Evolutionary conservation across 2,888 invertebrate genomes (phyloP), one percentile per base, ranked within the genome.

Genomic region (Epinotia demarniana): DNA sequence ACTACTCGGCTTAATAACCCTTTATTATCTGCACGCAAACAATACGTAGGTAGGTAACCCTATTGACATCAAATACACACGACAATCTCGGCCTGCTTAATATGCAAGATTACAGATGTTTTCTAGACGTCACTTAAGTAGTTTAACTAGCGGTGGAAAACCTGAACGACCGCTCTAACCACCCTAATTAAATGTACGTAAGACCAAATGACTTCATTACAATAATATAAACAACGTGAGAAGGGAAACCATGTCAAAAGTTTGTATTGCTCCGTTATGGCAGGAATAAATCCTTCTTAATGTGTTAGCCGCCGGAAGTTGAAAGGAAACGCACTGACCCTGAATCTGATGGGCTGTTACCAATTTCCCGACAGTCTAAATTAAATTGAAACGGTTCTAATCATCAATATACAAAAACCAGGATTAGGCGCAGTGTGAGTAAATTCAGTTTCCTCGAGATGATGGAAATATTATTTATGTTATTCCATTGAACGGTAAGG

Each of bases 1-100:
- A 78, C 78, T 78, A 77, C 78, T 78, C 75, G 74, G 63, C 77
- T 80, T 81, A 80, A 81, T 80, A 80, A 78, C 79, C 80, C 66
- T 61, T 77, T 71, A 82, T 83, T 82, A 83, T 73, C 78, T 76
- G 75, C 83, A 83, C 80, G 83, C 81, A 69, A 81, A 71, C 78
- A 76, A 77, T 75, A 70, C 63, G 70, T 73, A 49, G 70, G 27
- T 19, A 75, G 66, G 66, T 75, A 71, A 67, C 62, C 72, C 57
- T 67, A 75, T 66, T 75, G 75, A 75, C 71, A 67, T 75, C 61
- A 57, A 67, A 67, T 46, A 62, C 66, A 61, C 49, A 66, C 66
- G 27, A 57, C 72, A 61, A 75, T 75, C 61, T 57, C 61, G 55
- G 66, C 62, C 46, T 67, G 33, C 66, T 67, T 71, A 61, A 67